Percentiles rank a stretch among this genome's conserved stretches.
Evolutionary conservation across 2,888 invertebrate species (phyloP).

Genomic region (Drosophila colorata): DNA sequence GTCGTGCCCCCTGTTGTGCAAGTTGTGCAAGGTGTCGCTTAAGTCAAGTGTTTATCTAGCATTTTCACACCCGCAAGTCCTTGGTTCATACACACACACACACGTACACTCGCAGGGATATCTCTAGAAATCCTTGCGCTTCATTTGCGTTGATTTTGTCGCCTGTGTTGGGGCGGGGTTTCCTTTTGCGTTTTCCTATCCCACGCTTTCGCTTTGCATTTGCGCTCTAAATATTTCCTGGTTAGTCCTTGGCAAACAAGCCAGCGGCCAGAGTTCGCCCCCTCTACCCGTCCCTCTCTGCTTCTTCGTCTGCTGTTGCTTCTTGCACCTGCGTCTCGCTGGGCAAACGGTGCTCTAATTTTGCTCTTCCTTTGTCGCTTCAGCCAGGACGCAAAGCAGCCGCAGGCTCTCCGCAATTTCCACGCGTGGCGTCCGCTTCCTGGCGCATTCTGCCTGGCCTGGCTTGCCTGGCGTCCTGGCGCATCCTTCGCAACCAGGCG

Average conservation of each 20-base stretch:
- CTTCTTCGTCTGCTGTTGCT: not conserved
- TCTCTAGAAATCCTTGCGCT: slow-evolving; percentile 60
- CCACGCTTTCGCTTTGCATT: slow-evolving; percentile 39
- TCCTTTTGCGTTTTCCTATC: slow-evolving; percentile 19
- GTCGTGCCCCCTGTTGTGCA: slow-evolving; percentile 24
- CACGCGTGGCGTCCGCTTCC: slow-evolving; percentile 76
- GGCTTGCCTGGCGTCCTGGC: slow-evolving; percentile 18
- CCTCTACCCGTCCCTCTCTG: not conserved
- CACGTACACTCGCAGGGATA: not conserved
- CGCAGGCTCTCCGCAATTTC: slow-evolving; percentile 75
- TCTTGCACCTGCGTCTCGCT: slow-evolving; percentile 32
- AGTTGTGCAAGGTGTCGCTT: slow-evolving; percentile 30
- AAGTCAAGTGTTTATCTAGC: slow-evolving; percentile 58
- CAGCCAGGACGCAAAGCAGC: slow-evolving; percentile 43
- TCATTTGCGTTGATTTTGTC: slow-evolving; percentile 77
- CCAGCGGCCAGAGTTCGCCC: slow-evolving; percentile 41
- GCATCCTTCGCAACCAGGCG: slow-evolving; percentile 36
- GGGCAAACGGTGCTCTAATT: slow-evolving; percentile 67
- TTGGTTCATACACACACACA: slow-evolving; percentile 4
- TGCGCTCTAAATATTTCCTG: slow-evolving; percentile 72
- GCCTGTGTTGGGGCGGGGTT: slow-evolving; percentile 31
- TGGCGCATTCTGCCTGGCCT: slow-evolving; percentile 29
- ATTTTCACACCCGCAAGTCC: slow-evolving; percentile 39
- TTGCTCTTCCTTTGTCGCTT: slow-evolving; percentile 58
- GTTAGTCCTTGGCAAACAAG: slow-evolving; percentile 69